Evolutionary conservation across 2,797 vertebrate species (phyloP).

Genomic region (Dicrostonyx torquatus): DNA sequence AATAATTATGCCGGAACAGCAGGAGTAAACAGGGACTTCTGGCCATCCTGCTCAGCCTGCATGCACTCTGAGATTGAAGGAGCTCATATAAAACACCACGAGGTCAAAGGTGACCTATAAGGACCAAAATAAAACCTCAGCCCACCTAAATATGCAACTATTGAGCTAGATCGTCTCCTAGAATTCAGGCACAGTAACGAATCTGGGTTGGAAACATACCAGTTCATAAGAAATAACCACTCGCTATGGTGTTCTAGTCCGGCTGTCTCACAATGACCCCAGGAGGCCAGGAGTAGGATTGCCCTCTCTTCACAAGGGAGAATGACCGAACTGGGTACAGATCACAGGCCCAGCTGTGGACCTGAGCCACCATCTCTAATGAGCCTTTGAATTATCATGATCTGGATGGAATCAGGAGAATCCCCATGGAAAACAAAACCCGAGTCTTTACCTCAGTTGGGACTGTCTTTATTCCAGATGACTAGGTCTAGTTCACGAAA

Average conservation of each 20-base stretch:
- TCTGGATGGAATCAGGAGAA: not conserved
- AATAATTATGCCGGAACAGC: not conserved
- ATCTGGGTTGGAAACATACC: not conserved
- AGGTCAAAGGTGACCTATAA: not conserved
- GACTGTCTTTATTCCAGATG: not conserved
- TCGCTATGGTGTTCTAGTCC: not conserved
- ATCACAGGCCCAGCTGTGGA: fast-evolving
- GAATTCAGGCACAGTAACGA: not conserved
- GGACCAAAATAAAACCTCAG: not conserved
- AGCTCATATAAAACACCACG: not conserved
- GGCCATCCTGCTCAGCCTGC: not conserved
- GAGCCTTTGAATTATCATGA: not conserved
- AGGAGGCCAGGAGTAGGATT: not conserved
- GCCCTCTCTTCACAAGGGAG: not conserved
- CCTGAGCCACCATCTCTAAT: not conserved
- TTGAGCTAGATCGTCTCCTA: not conserved
- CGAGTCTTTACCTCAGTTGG: not conserved
- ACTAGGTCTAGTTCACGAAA: not conserved
- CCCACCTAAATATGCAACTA: not conserved
- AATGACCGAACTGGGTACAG: not conserved
- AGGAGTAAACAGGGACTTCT: not conserved
- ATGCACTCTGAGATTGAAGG: not conserved
- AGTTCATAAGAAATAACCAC: slow-evolving; percentile 2
- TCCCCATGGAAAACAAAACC: not conserved
- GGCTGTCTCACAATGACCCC: not conserved